Conservation (phyloP, 2,888 invertebrate genomes). For the Agriopis leucophaearia region DNA sequence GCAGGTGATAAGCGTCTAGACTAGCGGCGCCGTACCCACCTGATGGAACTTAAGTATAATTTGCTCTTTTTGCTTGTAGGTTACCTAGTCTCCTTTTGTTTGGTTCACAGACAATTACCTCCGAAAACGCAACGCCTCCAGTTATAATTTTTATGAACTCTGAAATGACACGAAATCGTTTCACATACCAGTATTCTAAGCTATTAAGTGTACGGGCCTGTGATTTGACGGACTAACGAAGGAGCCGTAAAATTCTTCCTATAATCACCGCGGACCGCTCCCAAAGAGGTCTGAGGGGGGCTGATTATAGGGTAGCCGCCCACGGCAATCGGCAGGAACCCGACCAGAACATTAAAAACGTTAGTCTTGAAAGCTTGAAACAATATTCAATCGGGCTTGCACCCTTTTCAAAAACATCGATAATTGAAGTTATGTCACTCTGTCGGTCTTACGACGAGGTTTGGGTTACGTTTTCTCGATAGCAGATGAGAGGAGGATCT, state of each 20-base stretch:
- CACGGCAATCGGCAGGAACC: conserved; percentile 65
- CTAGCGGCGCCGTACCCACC: conserved; percentile 56
- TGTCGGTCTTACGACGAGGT: conserved; percentile 33
- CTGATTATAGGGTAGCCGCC: conserved; percentile 83
- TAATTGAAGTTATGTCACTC: conserved; percentile 3
- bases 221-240: conserved; percentile 83
- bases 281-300: conserved; percentile 60
- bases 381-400: conserved; percentile 56
- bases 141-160: conserved; percentile 58
- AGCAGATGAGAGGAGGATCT: conserved; percentile 50
- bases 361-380: conserved; percentile 56
- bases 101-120: conserved; percentile 74
- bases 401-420: conserved; percentile 29
- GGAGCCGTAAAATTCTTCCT: conserved; percentile 78
- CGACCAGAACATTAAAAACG: conserved; percentile 53
- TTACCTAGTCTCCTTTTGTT: conserved; percentile 37
- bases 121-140: conserved; percentile 56
- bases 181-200: conserved; percentile 62
- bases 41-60: conserved; percentile 47
- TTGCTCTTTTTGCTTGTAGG: conserved; percentile 19
- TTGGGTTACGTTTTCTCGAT: conserved; percentile 49
- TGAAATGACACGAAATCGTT: conserved; percentile 79
- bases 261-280: conserved; percentile 76
- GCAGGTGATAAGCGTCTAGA: conserved; percentile 55
- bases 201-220: conserved; percentile 73